Conservation (phyloP, 2,888 invertebrate species). For the Muschampia plurimacula region DNA sequence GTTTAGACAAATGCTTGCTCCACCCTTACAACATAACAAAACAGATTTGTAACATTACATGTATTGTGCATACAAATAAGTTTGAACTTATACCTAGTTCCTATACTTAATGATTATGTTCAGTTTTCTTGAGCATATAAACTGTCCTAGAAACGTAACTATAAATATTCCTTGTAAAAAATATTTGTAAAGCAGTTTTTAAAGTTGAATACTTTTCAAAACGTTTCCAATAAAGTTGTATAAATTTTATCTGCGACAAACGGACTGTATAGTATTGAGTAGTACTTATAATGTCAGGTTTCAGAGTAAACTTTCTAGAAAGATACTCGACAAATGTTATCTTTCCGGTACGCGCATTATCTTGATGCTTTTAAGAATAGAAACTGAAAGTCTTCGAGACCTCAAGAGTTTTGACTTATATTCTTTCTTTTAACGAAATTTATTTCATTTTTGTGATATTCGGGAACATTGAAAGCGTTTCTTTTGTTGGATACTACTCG, state of each 20-base stretch:
- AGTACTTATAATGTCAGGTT: conserved; percentile 1
- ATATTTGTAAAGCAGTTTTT: background rate
- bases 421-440: background rate
- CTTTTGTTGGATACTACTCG: background rate
- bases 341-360: conserved; percentile 19
- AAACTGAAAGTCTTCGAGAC: conserved; percentile 4
- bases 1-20: too few species aligned
- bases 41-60: background rate
- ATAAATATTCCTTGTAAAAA: background rate
- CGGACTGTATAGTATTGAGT: background rate
- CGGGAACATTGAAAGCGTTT: too few species aligned
- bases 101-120: background rate
- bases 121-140: conserved; percentile 2
- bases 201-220: background rate
- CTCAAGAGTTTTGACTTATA: conserved; percentile 9
- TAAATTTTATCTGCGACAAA: background rate
- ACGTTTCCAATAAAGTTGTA: background rate
- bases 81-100: background rate
- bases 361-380: conserved; percentile 12
- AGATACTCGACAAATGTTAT: conserved; percentile 31
- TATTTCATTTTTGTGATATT: background rate
- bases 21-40: background rate
- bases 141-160: background rate
- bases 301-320: conserved; percentile 10
- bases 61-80: background rate